Evolutionary conservation across 2,797 vertebrate species (phyloP), one percentile per base, ranked within the genome.

Genomic region (Lacerta bilineata): DNA sequence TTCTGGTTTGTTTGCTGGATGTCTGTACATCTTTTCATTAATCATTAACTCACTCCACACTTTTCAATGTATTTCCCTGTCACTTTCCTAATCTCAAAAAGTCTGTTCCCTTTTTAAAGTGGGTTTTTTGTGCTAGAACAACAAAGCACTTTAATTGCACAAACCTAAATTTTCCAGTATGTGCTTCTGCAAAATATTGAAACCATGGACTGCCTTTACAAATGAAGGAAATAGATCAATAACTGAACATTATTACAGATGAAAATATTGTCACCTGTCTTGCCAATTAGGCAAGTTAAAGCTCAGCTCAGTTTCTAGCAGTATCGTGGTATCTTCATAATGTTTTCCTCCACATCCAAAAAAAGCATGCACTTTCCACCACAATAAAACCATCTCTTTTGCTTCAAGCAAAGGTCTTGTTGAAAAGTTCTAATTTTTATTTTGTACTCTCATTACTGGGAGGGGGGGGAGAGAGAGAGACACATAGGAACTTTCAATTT

Each of bases 331-430:
- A 41, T 8, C 27, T 66, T 27, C 25, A 25, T n/a, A 77, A 85
- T 41, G 82, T 86, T 86, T 85, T 83, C 68, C 82, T 69, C 8
- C 68, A 76, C 20, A 78, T 15, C 4, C 4, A 23, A 25, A 84
- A 83, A 86, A 90, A 8, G 39, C 5, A 66, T 64, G 8, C 20
- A 23, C 18, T n/a, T 74, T 11, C 5, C 9, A 10, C 46, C 43
- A 33, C 27, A 39, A 3, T 6, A 2, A 46, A 86, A 78, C 50
- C 1, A 1, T 81, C 75, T 74, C 64, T n/a, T 72, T 29, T 59
- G 13, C 1, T n/a, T 74, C 64, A 64, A 9, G 18, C 61, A 94
- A 55, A 86, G n/a, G 25, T 33, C 0, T 0, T 2, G 5, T 11
- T 84, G 29, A 6, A 55, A 13, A 75, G 4, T 3, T 64, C 41